phyloP scores from a whole-genome alignment of 2,797 vertebrate genomes.

The Malacoctenus gilli region DNA sequence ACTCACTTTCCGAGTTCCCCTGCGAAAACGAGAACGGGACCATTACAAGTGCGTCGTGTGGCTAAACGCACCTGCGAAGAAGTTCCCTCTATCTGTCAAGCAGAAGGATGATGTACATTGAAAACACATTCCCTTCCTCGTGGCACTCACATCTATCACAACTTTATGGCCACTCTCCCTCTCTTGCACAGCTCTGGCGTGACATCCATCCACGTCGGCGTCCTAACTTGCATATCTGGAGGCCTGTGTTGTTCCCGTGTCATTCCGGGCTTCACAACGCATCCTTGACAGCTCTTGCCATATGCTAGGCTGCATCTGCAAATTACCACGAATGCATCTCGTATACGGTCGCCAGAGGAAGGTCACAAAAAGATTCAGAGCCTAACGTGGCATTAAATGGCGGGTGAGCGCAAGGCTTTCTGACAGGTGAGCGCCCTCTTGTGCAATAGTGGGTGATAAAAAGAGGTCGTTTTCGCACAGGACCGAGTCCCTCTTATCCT shows the following conservation, averaged over 20 bases:
- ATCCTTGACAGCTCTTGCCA: conserved; percentile 47
- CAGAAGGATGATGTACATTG: conserved; percentile 74
- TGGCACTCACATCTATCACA: conserved; percentile 77
- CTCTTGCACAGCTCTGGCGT: conserved; percentile 51
- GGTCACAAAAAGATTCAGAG: conserved; percentile 4
- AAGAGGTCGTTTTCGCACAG: conserved; percentile 24
- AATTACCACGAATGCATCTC: conserved; percentile 13
- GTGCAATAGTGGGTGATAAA: conserved; percentile 27
- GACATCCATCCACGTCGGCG: conserved; percentile 74
- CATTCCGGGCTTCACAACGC: conserved; percentile 55
- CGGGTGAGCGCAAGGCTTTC: conserved; percentile 15
- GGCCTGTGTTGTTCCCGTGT: conserved; percentile 52
- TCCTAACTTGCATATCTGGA: conserved; percentile 61
- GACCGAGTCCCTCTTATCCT: conserved; percentile 14
- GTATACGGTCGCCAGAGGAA: not conserved
- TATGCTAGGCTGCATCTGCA: conserved; percentile 33
- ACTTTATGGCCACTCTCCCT: conserved; percentile 70
- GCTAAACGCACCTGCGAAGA: conserved; percentile 59
- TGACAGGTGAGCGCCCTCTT: conserved; percentile 35
- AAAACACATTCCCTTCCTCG: conserved; percentile 72
- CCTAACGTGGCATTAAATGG: conserved; percentile 39
- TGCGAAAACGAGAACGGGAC: conserved; percentile 48
- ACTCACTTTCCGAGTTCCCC: conserved; percentile 25
- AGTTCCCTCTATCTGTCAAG: conserved; percentile 68
- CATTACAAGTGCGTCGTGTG: conserved; percentile 43